Base-by-base conservation (phyloP, 1,140 invertebrate species). In the Aporrectodea caliginosa region DNA sequence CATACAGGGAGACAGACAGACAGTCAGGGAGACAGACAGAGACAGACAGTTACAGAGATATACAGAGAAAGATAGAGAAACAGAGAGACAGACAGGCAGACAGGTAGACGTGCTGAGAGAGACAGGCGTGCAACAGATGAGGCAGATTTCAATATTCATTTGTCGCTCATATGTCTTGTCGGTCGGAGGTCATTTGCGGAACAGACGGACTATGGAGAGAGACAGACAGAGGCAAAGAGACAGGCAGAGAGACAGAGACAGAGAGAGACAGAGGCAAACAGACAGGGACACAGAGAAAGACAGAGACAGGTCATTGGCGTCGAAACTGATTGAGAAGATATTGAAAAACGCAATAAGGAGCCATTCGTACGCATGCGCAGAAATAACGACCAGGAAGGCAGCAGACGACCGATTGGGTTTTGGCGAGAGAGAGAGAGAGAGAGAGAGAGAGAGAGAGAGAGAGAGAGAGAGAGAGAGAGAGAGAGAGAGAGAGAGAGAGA, bases 391-490 rank as follows among this genome's bases (percentile, higher is more conserved):
- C 43, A 58, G 43, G 43, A 58, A 58, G 43, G 6, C 6, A 58
- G 6, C 43, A 6, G 22, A 58, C 6, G 43, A 12, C 22, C 6
- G 43, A 12, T 58, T 58, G 22, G 43, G 22, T 22, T 58, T 22
- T 22, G 43, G 6, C 43, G 43, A 22, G 22, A 22, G 22, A 58
- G 22, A 12, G 43, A 12, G 43, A 58, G 6, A 22, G 43, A 58
- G 6, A 22, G 43, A 6, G 22, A 22, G 43, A 58, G 43, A 58
- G 43, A 58, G 22, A 58, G 43, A 58, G 43, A 58, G 43, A 58
- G 43, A 58, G 43, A 58, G 43, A 58, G 43, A 58, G 43, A 58
- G 43, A 58, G 43, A 58, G 43, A 58, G 43, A 58, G 43, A 58
- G 43, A 58, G 43, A 58, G 43, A 58, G 43, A 58, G 43, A 58